Conservation (phyloP, 2,113 vertebrate species). For the Halcyon malimbica region DNA sequence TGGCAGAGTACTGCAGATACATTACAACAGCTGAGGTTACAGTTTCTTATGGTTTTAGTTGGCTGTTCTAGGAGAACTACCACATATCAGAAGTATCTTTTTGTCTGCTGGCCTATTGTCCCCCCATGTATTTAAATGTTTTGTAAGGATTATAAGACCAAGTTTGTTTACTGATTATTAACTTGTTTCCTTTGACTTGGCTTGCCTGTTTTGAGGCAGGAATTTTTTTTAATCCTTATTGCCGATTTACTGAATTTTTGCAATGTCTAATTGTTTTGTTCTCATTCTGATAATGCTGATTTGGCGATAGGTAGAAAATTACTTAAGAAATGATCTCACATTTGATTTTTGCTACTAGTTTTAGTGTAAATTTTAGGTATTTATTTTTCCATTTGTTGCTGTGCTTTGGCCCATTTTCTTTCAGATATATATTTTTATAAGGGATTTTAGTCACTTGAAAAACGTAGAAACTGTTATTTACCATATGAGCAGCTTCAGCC, state of each 20-base stretch:
- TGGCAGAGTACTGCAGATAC: not conserved
- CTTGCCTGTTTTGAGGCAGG: not conserved
- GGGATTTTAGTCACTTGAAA: not conserved
- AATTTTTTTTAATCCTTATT: not conserved
- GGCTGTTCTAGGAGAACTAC: not conserved
- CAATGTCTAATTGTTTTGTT: not conserved
- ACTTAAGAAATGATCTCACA: not conserved
- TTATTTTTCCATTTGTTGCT: not conserved
- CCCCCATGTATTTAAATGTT: not conserved
- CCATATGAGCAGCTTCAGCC: not conserved
- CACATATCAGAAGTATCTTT: not conserved
- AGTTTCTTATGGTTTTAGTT: not conserved
- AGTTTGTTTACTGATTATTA: not conserved
- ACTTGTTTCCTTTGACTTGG: not conserved
- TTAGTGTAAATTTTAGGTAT: not conserved
- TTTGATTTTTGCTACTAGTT: not conserved
- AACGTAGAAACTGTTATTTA: not conserved
- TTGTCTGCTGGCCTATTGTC: not conserved
- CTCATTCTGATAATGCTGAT: not conserved
- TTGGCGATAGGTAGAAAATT: not conserved
- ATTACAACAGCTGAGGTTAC: not conserved
- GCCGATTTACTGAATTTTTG: not conserved
- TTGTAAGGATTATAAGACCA: not conserved
- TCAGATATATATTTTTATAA: not conserved
- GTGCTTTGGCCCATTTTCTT: not conserved